Evolutionary conservation across 2,113 vertebrate species (phyloP), one percentile per base, ranked within the genome.

Genomic region (Chionis minor): DNA sequence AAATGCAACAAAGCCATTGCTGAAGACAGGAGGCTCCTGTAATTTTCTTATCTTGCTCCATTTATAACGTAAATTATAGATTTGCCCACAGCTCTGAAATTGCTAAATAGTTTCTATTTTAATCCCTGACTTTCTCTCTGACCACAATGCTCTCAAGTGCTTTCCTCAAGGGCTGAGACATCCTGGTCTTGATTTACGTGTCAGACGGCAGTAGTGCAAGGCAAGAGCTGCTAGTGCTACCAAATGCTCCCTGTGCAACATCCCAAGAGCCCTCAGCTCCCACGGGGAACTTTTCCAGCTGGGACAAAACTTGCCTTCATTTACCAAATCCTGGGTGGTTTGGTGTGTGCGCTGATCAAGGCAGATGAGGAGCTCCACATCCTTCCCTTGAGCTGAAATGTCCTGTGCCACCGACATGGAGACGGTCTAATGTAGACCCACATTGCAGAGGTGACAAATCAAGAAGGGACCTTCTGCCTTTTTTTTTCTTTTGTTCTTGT

Each of bases 181-280:
- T 27, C 65, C 59, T 18, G 1, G 24, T 3, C 49, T 28, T 47
- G 32, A 40, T 72, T 45, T 5, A 19, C n/a, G 51, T 65, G 12
- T 24, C 38, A 7, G 38, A 28, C 1, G 70, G 38, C 42, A 61
- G 51, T 58, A 16, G 32, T 32, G 55, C 11, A 30, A 33, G 71
- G 56, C 3, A 2, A 40, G 52, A 84, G 38, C 47, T 49, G 33
- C 69, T 81, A 24, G 69, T 42, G 45, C 80, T 14, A 5, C n/a
- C 11, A 21, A 44, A 28, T 1, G 12, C 28, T 73, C 21, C 3
- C 14, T 5, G 8, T 33, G 49, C 15, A 33, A 3, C 0, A 0
- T 22, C 58, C 40, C n/a, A 33, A 66, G 44, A 80, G 35, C 58
- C 54, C 65, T 8, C 14, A 40, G 52, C 13, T 32, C n/a, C 35